Base-by-base conservation (phyloP, 2,113 vertebrate species). In the Microcebus murinus region DNA sequence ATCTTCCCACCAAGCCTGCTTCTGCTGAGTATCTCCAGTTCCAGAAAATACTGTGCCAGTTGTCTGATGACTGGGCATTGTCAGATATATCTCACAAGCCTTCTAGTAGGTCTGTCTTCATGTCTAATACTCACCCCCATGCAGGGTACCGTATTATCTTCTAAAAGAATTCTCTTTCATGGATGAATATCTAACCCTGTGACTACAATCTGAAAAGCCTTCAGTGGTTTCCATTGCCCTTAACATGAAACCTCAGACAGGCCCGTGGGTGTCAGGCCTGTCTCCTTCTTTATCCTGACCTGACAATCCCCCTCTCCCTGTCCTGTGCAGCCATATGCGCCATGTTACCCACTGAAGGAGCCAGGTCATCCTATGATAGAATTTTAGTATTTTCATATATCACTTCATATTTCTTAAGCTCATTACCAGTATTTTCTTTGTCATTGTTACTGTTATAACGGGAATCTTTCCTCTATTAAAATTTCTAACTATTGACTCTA, bases 241-340 rank as follows among this genome's bases (percentile, higher is more conserved):
- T n/a, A 77, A 55, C 39, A n/a, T 36, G 20, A 83, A 87, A 36
- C 2, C 9, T 55, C 31, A 34, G 7, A 15, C 15, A 85, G 14
- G 12, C 4, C 74, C 3, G 1, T 79, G n/a, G 25, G 4, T 5
- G 0, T 55, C 14, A 52, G 23, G 25, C 8, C 25, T 12, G 6
- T 48, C 70, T 70, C 8, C 3, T 8, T 36, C 27, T 88, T 42
- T 42, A 21, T 18, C 2, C 6, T 73, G 6, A 18, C 57, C 55
- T 18, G 12, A 9, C 52, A 59, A 12, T 13, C 70, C 65, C 8
- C 1, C 1, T 6, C 0, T 31, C 11, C 29, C 2, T 0, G 3
- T 31, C 15, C 17, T 15, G 6, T 17, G 31, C 27, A 84, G 12
- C 3, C 23, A 45, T 7, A 42, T 29, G 4, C 8, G 18, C 6